Evolutionary conservation across 2,888 invertebrate species (phyloP).

Genomic region (Heliconius ethilla): DNA sequence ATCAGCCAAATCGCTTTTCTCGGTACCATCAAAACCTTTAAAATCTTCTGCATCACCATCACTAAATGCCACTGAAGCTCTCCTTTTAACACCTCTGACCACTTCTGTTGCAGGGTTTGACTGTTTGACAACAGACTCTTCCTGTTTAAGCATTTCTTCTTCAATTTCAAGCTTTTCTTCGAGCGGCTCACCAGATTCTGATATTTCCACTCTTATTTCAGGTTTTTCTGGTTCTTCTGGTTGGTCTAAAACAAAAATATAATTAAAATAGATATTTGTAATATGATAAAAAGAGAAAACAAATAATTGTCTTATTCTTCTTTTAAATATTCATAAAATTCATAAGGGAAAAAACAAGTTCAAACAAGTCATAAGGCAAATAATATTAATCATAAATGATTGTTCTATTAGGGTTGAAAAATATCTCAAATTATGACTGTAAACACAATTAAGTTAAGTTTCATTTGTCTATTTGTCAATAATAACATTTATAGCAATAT

Average conservation of each 20-base stretch:
- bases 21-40: constrained; percentile 65
- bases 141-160: constrained; percentile 20
- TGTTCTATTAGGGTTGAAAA: too few relatives aligned
- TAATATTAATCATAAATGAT: too few relatives aligned
- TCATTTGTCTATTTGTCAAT: too few relatives aligned
- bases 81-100: constrained; percentile 64
- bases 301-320: not conserved
- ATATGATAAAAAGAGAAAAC: not conserved
- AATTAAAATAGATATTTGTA: not conserved
- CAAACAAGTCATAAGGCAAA: too few relatives aligned
- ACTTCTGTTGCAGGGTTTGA: constrained; percentile 45
- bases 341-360: too few relatives aligned
- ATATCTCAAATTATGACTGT: too few relatives aligned
- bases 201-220: constrained; percentile 13
- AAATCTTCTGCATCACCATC: constrained; percentile 64
- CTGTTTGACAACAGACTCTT: constrained; percentile 34
- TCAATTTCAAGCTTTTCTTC: constrained; percentile 29
- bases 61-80: constrained; percentile 69
- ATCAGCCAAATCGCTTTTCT: constrained; percentile 54
- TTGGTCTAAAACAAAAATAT: constrained; percentile 13
- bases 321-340: too few relatives aligned
- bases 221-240: constrained; percentile 8
- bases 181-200: constrained; percentile 13
- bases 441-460: too few relatives aligned
- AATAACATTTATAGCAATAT: too few relatives aligned